phyloP scores from a whole-genome alignment of 2,797 vertebrate species.

The Uromys caudimaculatus region DNA sequence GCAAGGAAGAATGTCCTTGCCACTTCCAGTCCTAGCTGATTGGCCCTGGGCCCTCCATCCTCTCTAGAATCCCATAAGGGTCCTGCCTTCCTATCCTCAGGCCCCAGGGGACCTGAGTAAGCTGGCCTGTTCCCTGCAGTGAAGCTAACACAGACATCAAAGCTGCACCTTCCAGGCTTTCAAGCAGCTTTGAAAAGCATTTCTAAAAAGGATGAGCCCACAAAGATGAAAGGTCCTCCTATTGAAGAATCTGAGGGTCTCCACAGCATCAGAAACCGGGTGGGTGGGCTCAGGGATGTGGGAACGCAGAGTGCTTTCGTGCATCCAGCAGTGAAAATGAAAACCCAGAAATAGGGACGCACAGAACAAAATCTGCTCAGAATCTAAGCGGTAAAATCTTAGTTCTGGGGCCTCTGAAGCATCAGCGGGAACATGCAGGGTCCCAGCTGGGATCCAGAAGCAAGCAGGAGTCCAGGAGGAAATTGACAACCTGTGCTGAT shows the following conservation, averaged over 20 bases:
- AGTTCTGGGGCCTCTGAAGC: not conserved
- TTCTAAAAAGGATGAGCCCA: slow-evolving; percentile 75
- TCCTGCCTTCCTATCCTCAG: not conserved
- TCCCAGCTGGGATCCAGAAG: not conserved
- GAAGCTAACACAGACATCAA: slow-evolving; percentile 81
- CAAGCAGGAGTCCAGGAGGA: not conserved
- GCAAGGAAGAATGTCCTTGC: not conserved
- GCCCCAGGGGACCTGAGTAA: not conserved
- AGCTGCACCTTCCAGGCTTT: slow-evolving; percentile 65
- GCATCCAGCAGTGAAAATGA: not conserved
- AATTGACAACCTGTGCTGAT: not conserved
- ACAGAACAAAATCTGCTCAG: not conserved
- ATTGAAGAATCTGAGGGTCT: slow-evolving; percentile 65
- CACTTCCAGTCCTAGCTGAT: not conserved
- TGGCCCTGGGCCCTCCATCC: not conserved
- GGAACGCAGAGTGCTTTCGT: slow-evolving; percentile 26
- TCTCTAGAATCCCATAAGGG: not conserved
- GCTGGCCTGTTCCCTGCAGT: slow-evolving; percentile 11
- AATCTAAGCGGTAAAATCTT: not conserved
- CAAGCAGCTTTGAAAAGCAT: slow-evolving; percentile 78
- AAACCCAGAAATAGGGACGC: slow-evolving; percentile 16
- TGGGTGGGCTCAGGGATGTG: slow-evolving; percentile 68
- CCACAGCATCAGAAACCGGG: not conserved
- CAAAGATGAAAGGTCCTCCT: slow-evolving; percentile 76
- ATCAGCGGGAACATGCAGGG: not conserved